These are phyloP conservation scores for Rhamnusium bicolor DNA, from an alignment of 2,888 invertebrate species.

Conservation along the genomic window DNA sequence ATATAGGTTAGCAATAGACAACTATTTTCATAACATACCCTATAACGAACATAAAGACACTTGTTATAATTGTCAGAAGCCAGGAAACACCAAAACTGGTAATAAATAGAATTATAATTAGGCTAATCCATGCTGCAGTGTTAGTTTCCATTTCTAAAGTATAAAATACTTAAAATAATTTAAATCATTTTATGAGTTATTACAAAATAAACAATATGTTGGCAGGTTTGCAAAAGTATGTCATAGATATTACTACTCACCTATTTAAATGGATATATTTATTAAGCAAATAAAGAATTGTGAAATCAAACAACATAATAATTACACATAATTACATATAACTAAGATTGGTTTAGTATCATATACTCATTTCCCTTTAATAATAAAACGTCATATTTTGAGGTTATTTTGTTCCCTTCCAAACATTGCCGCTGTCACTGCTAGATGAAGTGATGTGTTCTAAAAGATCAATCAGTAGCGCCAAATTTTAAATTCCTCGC, in stretches of 20 bases:
- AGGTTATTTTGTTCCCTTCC: conserved; percentile 18
- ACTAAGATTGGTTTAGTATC: conserved; percentile 12
- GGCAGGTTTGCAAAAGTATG: conserved; percentile 8
- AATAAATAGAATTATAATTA: conserved; percentile 67
- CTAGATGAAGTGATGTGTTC: conserved; percentile 2
- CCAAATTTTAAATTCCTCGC: conserved; percentile 8
- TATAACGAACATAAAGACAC: conserved; percentile 65
- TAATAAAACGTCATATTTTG: conserved; percentile 23
- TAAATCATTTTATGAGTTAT: neutral
- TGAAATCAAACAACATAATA: conserved; percentile 25
- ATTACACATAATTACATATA: conserved; percentile 25
- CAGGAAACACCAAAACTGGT: conserved; percentile 70
- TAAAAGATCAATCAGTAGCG: conserved; percentile 5
- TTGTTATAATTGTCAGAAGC: conserved; percentile 64
- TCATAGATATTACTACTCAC: conserved; percentile 9
- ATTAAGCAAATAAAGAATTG: conserved; percentile 15
- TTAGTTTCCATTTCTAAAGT: conserved; percentile 57
- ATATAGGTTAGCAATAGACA: neutral
- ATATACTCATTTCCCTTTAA: conserved; percentile 16
- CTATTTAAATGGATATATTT: conserved; percentile 23
- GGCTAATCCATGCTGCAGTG: conserved; percentile 66
- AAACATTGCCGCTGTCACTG: neutral
- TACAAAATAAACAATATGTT: conserved; percentile 6
- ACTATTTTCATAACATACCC: conserved; percentile 63
- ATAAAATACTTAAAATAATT: conserved; percentile 10